Base-by-base conservation (phyloP, 2,888 invertebrate genomes). In the Sesia apiformis region DNA sequence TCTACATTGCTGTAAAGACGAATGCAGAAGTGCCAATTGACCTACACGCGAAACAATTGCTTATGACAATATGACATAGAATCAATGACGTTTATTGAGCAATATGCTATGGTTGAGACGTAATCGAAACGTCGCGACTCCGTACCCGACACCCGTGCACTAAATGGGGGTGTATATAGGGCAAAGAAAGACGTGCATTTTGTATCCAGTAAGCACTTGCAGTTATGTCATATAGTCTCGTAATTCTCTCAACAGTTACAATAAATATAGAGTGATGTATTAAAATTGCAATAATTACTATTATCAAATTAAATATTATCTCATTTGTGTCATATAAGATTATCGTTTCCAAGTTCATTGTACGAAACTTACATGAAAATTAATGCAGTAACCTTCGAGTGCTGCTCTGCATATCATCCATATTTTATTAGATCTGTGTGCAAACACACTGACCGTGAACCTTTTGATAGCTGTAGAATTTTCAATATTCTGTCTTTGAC, bases 11-110 rank as follows among this genome's bases (percentile, higher is more conserved):
- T 23, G 23, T 46, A 23, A 46, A 46, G 46, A 8, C 46, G 23
- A 46, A 46, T 46, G 49, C 67, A 55, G 56, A 57, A 57, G 53
- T 62, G 65, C 59, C 62, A 61, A 63, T 63, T 76, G 76, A 71
- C 76, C 73, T 71, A 76, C 69, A 72, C 73, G 7, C 50, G 5
- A 46, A 56, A 63, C 69, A 67, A 70, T 68, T 61, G 63, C 64
- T 66, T 68, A 66, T 71, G 72, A 67, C 70, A 70, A 63, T 53
- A 23, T 23, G 2, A 23, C 7, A 46, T 38, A 60, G 69, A 65
- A 66, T 70, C 69, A 67, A 69, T 72, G 73, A 72, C 68, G 70
- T 39, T 38, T 66, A 72, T 74, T 74, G 62, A 67, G 72, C 68
- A 76, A 76, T 69, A 62, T 55, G 52, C 56, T 58, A 54, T 52